Conservation (phyloP, 1,140 invertebrate genomes). For the Paraescarpia echinospica region DNA sequence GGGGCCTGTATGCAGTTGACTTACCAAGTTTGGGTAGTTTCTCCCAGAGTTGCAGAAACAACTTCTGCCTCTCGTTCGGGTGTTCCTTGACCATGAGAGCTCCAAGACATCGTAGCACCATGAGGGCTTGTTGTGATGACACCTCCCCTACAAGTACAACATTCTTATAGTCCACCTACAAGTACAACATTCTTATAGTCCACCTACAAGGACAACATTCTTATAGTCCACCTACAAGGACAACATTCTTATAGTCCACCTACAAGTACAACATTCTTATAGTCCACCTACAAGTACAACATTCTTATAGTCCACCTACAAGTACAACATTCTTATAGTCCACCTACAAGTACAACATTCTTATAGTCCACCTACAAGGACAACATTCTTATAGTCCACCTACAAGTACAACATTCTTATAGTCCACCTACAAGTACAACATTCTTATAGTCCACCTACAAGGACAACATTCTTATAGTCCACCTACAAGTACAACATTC, state of each 20-base stretch:
- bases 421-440: background rate
- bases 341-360: background rate
- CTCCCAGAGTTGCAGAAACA: constrained; percentile 9
- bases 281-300: background rate
- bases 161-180: background rate
- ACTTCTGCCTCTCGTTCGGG: background rate
- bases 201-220: constrained; percentile 9
- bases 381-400: background rate
- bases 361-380: too few relatives aligned
- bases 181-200: background rate
- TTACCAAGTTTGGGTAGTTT: background rate
- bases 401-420: background rate
- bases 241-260: background rate
- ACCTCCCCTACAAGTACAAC: constrained; percentile 16
- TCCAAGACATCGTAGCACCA: constrained; percentile 24
- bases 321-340: background rate
- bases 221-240: background rate
- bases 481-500: background rate
- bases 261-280: background rate
- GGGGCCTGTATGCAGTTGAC: background rate
- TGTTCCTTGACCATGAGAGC: constrained; percentile 15
- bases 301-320: background rate
- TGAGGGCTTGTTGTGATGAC: constrained; percentile 17
- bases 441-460: background rate
- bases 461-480: background rate